Evolutionary conservation across 2,797 vertebrate genomes (phyloP).

Genomic region (Cossypha polioptera): DNA sequence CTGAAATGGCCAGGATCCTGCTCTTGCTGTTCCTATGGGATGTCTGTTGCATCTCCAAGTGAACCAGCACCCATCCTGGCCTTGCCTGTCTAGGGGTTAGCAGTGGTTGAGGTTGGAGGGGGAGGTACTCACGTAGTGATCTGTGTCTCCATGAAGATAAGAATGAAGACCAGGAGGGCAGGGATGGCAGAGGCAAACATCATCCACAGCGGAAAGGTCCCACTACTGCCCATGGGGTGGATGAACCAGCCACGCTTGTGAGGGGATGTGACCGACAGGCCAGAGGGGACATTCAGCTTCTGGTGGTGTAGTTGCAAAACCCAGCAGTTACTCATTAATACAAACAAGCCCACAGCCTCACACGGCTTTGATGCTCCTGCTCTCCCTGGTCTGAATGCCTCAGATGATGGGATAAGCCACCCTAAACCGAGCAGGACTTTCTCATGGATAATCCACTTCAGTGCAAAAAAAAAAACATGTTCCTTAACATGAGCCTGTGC

Average conservation of each 20-base stretch:
- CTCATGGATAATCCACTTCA: not conserved
- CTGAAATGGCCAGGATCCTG: not conserved
- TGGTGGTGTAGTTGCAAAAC: slow-evolving; percentile 56
- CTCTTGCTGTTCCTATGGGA: not conserved
- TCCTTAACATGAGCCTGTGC: not conserved
- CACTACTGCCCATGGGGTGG: slow-evolving; percentile 90
- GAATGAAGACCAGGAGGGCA: slow-evolving; percentile 93
- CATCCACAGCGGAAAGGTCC: slow-evolving; percentile 93
- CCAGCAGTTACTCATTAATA: slow-evolving; percentile 6
- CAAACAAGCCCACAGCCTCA: not conserved
- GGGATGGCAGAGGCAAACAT: slow-evolving; percentile 93
- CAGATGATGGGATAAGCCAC: not conserved
- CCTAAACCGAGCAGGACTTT: not conserved
- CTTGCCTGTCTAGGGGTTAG: not conserved
- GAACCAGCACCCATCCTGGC: not conserved
- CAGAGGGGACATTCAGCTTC: slow-evolving; percentile 94
- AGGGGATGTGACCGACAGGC: slow-evolving; percentile 93
- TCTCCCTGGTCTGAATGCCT: not conserved
- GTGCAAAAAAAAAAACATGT: not conserved
- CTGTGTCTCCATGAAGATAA: slow-evolving; percentile 99
- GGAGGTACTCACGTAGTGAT: slow-evolving; percentile 90
- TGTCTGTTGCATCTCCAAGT: not conserved
- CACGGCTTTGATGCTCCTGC: not conserved
- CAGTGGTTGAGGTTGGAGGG: not conserved
- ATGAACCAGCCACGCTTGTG: slow-evolving; percentile 94